These are phyloP conservation scores for Smittia aterrima DNA, from an alignment of 2,888 invertebrate species.

Conservation along the genomic window DNA sequence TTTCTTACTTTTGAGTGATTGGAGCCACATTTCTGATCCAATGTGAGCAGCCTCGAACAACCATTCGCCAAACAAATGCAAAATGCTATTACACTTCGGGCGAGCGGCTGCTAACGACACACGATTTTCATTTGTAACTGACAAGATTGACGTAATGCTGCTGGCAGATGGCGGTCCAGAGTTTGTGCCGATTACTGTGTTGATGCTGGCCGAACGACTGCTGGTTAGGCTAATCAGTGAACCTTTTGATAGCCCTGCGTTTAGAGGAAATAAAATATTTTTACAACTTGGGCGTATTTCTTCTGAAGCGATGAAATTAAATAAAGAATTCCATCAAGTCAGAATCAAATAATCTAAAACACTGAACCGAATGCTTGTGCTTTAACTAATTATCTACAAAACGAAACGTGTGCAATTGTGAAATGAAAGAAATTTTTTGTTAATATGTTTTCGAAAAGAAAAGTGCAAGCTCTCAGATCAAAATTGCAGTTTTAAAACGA, in stretches of 20 bases:
- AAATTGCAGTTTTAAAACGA: background rate
- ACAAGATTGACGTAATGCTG: constrained; percentile 63
- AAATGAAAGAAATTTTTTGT: constrained; percentile 22
- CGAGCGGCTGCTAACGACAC: constrained; percentile 71
- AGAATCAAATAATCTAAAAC: too few relatives aligned
- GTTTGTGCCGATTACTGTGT: constrained; percentile 66
- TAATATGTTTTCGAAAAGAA: background rate
- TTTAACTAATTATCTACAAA: too few relatives aligned
- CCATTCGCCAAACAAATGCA: constrained; percentile 96
- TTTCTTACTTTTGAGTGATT: constrained; percentile 58
- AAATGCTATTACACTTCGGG: constrained; percentile 91
- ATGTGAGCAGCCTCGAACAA: constrained; percentile 93
- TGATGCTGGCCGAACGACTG: constrained; percentile 66
- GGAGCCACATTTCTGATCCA: constrained; percentile 67
- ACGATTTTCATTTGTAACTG: constrained; percentile 61
- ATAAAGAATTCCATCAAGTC: too few relatives aligned
- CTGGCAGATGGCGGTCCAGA: constrained; percentile 68
- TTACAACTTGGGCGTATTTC: background rate
- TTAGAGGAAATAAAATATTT: constrained; percentile 35
- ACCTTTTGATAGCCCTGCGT: constrained; percentile 72
- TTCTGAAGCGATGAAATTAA: background rate
- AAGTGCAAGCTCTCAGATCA: background rate
- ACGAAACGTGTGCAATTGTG: constrained; percentile 2
- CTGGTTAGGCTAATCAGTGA: constrained; percentile 77
- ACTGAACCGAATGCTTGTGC: too few relatives aligned